A percentile compares a stretch with the other conserved stretches of the same genome.
These are phyloP conservation scores for Strix uralensis DNA, from an alignment of 2,113 vertebrate genomes.

Conservation along the genomic window DNA sequence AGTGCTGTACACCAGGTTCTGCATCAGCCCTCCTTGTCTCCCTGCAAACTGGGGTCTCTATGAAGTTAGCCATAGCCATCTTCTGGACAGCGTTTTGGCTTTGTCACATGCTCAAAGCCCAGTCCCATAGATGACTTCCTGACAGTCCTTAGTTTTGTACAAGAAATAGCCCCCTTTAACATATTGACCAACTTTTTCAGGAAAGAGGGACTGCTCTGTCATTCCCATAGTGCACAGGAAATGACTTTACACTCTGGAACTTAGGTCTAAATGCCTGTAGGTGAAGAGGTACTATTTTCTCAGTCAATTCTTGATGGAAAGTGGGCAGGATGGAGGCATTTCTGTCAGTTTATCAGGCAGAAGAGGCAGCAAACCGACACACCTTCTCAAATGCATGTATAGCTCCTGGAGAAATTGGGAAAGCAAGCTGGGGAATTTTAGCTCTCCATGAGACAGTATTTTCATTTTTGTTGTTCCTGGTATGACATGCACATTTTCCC, in stretches of 20 bases:
- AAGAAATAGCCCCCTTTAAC: background rate
- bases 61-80: background rate
- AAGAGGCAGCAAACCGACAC: background rate
- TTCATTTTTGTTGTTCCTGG: background rate
- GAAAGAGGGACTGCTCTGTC: background rate
- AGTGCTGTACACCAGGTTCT: background rate
- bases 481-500: background rate
- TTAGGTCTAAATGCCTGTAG: background rate
- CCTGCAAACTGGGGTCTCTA: background rate
- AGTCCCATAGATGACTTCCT: background rate
- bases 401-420: background rate
- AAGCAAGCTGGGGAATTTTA: background rate
- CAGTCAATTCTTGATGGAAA: background rate
- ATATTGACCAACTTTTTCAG: background rate
- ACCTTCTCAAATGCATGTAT: background rate
- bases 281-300: background rate
- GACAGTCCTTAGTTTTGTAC: background rate
- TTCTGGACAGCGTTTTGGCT: background rate
- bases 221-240: background rate
- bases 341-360: accelerated
- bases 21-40: background rate
- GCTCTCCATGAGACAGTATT: background rate
- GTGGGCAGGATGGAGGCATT: background rate
- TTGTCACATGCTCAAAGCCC: background rate
- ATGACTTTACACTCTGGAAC: background rate